Evolutionary conservation across 2,797 vertebrate genomes (phyloP).

Genomic region (Onychomys arenicola): DNA sequence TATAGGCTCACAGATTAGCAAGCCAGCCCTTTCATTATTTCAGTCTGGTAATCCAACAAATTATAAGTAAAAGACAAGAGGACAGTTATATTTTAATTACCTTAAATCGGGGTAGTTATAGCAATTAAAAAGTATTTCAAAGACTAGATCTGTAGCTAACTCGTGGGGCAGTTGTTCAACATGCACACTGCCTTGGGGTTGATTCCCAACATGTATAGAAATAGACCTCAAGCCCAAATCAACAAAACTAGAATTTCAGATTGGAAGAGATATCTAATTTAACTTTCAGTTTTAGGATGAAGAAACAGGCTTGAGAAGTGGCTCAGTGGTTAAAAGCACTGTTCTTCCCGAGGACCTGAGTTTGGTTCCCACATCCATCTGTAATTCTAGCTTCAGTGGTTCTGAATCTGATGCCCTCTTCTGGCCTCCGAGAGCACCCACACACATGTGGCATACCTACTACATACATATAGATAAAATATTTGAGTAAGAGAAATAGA

Average conservation of each 20-base stretch:
- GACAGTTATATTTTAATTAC: not conserved
- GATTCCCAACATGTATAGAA: not conserved
- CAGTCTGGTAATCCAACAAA: slow-evolving; percentile 33
- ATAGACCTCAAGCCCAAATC: not conserved
- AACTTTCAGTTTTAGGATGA: slow-evolving; percentile 74
- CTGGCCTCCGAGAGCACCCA: not conserved
- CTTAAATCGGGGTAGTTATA: not conserved
- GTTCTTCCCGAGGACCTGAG: not conserved
- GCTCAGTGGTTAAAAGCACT: not conserved
- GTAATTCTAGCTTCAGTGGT: not conserved
- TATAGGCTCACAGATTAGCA: not conserved
- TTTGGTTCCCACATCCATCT: not conserved
- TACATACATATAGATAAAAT: not conserved
- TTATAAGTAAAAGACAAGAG: slow-evolving; percentile 24
- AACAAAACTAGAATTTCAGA: slow-evolving; percentile 30
- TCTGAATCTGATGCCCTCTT: not conserved
- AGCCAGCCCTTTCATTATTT: slow-evolving; percentile 48
- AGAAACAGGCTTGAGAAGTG: not conserved
- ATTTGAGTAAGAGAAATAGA: not conserved
- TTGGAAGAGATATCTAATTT: slow-evolving; percentile 42
- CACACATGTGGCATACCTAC: not conserved
- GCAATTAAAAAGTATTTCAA: slow-evolving; percentile 30
- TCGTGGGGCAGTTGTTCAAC: not conserved
- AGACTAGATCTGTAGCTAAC: not conserved
- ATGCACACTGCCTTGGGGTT: not conserved